phyloP scores from a whole-genome alignment of 2,113 vertebrate species.

The Pseudopodoces humilis region DNA sequence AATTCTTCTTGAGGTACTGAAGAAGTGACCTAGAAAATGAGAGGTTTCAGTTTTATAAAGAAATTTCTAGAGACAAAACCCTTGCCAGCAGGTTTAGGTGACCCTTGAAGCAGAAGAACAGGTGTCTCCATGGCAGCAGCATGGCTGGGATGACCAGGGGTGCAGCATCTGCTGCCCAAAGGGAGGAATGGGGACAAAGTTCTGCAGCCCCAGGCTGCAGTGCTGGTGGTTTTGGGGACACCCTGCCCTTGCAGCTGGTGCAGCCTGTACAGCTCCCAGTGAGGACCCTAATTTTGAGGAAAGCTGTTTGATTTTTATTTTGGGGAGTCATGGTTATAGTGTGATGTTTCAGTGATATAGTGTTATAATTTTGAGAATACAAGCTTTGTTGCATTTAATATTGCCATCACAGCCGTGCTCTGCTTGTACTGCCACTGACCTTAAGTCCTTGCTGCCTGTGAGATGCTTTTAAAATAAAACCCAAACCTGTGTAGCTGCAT shows the following conservation, averaged over 20 bases:
- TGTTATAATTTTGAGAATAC: background rate
- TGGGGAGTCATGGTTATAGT: background rate
- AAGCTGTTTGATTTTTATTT: background rate
- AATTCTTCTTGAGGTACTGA: background rate
- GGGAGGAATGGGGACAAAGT: rapidly evolving
- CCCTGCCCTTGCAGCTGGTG: background rate
- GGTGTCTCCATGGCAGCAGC: rapidly evolving
- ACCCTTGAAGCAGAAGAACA: background rate
- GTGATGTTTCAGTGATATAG: rapidly evolving
- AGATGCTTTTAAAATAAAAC: background rate
- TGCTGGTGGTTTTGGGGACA: background rate
- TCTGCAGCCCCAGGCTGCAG: background rate
- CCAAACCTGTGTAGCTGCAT: background rate
- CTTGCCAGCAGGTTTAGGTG: background rate
- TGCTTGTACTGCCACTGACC: background rate
- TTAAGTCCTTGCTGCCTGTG: rapidly evolving
- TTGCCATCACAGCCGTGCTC: background rate
- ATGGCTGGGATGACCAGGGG: rapidly evolving
- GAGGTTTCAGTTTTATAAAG: background rate
- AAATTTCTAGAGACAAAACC: background rate
- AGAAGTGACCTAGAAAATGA: background rate
- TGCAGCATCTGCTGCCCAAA: background rate
- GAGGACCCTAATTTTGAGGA: background rate
- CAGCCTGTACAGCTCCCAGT: background rate
- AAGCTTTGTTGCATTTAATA: background rate